Conservation (phyloP, 2,113 vertebrate genomes). For the Antechinus stuartii region DNA sequence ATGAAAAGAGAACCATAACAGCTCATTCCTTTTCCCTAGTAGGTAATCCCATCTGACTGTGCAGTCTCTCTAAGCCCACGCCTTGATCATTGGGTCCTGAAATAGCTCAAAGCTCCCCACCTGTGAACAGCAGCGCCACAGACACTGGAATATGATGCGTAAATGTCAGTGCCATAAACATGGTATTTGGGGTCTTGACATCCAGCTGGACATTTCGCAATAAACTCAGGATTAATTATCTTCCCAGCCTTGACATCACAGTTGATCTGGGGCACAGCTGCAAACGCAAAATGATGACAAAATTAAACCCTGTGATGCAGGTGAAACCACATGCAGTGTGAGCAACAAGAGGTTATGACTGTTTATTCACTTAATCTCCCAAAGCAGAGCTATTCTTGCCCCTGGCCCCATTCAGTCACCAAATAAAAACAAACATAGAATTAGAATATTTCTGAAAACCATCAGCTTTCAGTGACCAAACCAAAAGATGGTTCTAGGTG, state of each 20-base stretch:
- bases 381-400: conserved; percentile 13
- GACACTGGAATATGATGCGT: conserved; percentile 97
- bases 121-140: conserved; percentile 97
- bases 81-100: background rate
- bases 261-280: conserved; percentile 93
- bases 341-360: background rate
- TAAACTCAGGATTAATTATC: conserved; percentile 94
- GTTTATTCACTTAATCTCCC: conserved; percentile 46
- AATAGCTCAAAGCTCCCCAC: conserved; percentile 80
- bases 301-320: conserved; percentile 50
- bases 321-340: background rate
- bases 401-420: background rate
- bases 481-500: conserved; percentile 7
- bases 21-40: background rate
- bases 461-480: background rate
- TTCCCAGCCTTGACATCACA: conserved; percentile 95
- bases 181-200: conserved; percentile 93
- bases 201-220: conserved; percentile 93
- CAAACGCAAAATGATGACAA: conserved; percentile 71
- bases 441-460: conserved; percentile 22
- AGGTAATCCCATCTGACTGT: background rate
- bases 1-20: background rate
- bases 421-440: conserved; percentile 20
- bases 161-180: conserved; percentile 94
- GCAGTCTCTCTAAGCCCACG: background rate